Percentiles rank a stretch among this genome's conserved stretches.
Conservation (phyloP, 2,888 invertebrate species). For the Ecdyonurus torrentis region DNA sequence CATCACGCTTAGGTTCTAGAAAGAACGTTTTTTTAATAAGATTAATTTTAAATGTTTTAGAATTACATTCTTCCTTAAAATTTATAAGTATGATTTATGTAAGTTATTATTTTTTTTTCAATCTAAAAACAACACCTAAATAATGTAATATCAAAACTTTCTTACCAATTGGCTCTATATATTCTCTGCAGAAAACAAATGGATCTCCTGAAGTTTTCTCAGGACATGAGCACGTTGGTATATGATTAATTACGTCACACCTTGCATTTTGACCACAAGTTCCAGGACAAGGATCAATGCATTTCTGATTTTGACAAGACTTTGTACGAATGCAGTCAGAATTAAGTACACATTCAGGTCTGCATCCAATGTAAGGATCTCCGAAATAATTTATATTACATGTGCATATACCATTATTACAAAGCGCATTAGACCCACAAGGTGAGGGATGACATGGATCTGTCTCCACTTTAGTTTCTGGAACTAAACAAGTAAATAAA, state of each 20-base stretch:
- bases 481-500: neutral
- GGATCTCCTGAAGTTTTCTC: constrained; percentile 62
- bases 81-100: neutral
- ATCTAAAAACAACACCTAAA: too few species aligned
- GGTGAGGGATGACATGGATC: constrained; percentile 13
- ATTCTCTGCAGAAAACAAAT: constrained; percentile 41
- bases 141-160: neutral
- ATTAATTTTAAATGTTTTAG: too few species aligned
- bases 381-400: constrained; percentile 21
- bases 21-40: too few species aligned
- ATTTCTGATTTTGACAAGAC: constrained; percentile 58
- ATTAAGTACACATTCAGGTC: constrained; percentile 68
- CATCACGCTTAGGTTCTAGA: neutral
- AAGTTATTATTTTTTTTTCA: neutral
- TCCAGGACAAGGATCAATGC: constrained; percentile 47
- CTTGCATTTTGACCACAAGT: constrained; percentile 36
- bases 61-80: neutral
- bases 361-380: constrained; percentile 37
- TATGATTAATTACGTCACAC: constrained; percentile 29
- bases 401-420: constrained; percentile 18
- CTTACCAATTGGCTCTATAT: constrained; percentile 6
- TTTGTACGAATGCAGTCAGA: constrained; percentile 46
- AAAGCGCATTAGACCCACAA: constrained; percentile 20
- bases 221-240: constrained; percentile 40
- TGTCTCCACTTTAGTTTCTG: neutral